A percentile compares a stretch with the other conserved stretches of the same genome.
phyloP scores from a whole-genome alignment of 2,797 vertebrate species.

The Benthosema pterotum region DNA sequence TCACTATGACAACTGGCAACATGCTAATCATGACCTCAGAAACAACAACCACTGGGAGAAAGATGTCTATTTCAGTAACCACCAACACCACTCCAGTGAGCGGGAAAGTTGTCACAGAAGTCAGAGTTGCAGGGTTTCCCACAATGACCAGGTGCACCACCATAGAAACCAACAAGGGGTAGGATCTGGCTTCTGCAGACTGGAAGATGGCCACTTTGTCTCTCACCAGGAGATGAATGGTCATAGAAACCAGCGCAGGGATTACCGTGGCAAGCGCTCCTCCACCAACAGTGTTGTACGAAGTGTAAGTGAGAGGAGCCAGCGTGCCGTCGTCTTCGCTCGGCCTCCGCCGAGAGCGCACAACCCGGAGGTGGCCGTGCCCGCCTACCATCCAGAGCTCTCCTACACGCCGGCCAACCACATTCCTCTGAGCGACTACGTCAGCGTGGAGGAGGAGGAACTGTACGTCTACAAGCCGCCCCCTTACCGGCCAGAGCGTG shows the following conservation, averaged over 20 bases:
- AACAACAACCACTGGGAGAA: neutral
- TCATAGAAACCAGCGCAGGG: slow-evolving; percentile 7
- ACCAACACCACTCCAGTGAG: neutral
- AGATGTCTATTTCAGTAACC: neutral
- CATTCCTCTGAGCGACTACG: slow-evolving; percentile 51
- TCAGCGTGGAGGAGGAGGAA: slow-evolving; percentile 43
- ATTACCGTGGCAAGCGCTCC: neutral
- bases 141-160: slow-evolving; percentile 8
- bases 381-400: slow-evolving; percentile 27
- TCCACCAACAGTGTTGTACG: neutral
- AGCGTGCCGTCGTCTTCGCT: slow-evolving; percentile 20
- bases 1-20: slow-evolving; percentile 48
- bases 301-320: neutral
- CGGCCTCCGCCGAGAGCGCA: slow-evolving; percentile 26
- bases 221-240: slow-evolving; percentile 5
- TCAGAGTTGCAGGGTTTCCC: slow-evolving; percentile 22
- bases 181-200: slow-evolving; percentile 14
- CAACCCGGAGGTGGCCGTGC: slow-evolving; percentile 33
- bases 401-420: slow-evolving; percentile 46
- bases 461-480: slow-evolving; percentile 34
- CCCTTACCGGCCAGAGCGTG: slow-evolving; percentile 23
- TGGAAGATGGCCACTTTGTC: neutral
- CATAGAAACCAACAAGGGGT: slow-evolving; percentile 46
- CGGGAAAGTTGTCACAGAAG: slow-evolving; percentile 25
- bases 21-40: neutral